Conservation (phyloP, 2,888 invertebrate species). For the Perdita meconis region DNA sequence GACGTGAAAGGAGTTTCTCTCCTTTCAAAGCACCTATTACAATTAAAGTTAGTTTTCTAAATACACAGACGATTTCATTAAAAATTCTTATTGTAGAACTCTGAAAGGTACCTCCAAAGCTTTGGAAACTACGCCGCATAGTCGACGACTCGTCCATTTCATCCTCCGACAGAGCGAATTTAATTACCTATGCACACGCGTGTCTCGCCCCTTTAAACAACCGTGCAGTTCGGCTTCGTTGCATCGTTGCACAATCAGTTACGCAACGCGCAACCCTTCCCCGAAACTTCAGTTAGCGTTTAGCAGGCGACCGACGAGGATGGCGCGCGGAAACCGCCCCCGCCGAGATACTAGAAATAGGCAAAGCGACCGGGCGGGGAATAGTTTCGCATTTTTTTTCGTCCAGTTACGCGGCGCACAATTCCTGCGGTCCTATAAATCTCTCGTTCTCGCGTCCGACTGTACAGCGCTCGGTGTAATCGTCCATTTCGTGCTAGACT, state of each 20-base stretch:
- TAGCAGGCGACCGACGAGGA: slow-evolving; percentile 10
- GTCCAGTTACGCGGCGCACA: slow-evolving; percentile 65
- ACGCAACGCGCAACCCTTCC: slow-evolving; percentile 1
- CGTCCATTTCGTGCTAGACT: slow-evolving; percentile 70
- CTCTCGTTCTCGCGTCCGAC: slow-evolving; percentile 56
- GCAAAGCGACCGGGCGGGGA: slow-evolving; percentile 48
- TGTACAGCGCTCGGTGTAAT: slow-evolving; percentile 65
- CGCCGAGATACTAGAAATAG: slow-evolving; percentile 56
- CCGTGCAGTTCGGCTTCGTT: slow-evolving; percentile 2
- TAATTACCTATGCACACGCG: background rate
- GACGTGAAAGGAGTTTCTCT: no score
- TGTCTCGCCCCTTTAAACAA: background rate
- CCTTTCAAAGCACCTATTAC: background rate
- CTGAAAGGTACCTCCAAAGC: no score
- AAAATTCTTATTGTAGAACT: no score
- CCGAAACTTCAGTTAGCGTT: slow-evolving; percentile 13
- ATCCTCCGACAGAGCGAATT: background rate
- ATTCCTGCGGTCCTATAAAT: slow-evolving; percentile 74
- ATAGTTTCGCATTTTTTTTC: slow-evolving; percentile 63
- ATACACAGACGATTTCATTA: no score
- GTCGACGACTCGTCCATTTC: background rate
- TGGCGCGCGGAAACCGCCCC: slow-evolving; percentile 12
- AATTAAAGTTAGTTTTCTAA: no score
- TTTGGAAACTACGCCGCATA: no score
- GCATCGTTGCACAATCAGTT: slow-evolving; percentile 9